Evolutionary conservation across 2,113 vertebrate genomes (phyloP).

Genomic region (Chlorodrepanis virens): DNA sequence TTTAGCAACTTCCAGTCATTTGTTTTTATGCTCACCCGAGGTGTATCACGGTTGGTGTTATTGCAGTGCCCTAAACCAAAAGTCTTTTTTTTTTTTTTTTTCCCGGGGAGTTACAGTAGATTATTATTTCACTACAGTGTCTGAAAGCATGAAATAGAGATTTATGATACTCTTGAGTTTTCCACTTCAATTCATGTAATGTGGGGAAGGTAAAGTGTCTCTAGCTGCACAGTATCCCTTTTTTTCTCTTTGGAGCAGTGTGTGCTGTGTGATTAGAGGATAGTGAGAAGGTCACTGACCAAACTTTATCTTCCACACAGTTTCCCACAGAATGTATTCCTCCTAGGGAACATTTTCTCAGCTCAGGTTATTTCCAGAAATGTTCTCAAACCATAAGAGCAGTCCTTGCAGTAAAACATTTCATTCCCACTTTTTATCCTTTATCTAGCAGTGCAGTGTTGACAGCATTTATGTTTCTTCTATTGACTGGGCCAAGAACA

Average conservation of each 20-base stretch:
- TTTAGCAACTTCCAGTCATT: slow-evolving; percentile 64
- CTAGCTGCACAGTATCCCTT: slow-evolving; percentile 26
- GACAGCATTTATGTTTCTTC: slow-evolving; percentile 76
- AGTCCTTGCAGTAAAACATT: slow-evolving; percentile 72
- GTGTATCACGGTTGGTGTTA: slow-evolving; percentile 30
- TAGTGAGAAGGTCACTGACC: slow-evolving; percentile 74
- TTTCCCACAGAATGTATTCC: slow-evolving; percentile 73
- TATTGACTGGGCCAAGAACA: slow-evolving; percentile 71
- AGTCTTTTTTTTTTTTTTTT: not conserved
- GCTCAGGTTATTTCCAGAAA: slow-evolving; percentile 77
- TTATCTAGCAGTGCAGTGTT: slow-evolving; percentile 65
- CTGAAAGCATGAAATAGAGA: slow-evolving; percentile 55
- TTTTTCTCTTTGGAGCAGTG: slow-evolving; percentile 21
- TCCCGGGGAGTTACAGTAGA: slow-evolving; percentile 34
- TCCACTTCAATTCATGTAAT: slow-evolving; percentile 41
- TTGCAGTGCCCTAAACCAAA: slow-evolving; percentile 60
- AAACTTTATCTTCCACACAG: slow-evolving; percentile 73
- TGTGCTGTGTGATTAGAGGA: slow-evolving; percentile 65
- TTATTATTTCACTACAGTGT: slow-evolving; percentile 56
- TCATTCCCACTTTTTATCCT: slow-evolving; percentile 75
- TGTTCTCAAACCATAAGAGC: slow-evolving; percentile 75
- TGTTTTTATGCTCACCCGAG: slow-evolving; percentile 58
- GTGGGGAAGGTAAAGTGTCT: slow-evolving; percentile 65
- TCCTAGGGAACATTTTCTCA: slow-evolving; percentile 74
- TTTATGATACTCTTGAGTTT: slow-evolving; percentile 66